phyloP scores from a whole-genome alignment of 1,140 invertebrate species.

The Drosophila guanche region DNA sequence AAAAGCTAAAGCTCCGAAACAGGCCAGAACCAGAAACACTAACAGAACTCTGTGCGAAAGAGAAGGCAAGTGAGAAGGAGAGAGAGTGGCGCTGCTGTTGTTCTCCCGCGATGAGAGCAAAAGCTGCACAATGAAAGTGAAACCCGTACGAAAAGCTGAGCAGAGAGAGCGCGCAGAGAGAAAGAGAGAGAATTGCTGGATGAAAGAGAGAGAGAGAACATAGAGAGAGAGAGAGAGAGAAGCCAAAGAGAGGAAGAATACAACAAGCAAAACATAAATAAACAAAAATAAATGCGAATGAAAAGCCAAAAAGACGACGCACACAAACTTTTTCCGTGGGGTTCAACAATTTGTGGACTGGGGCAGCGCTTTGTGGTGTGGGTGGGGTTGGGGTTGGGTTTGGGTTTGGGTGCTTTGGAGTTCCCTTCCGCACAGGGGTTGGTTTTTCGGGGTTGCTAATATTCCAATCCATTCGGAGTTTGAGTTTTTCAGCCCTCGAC shows the following conservation, averaged over 20 bases:
- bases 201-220: slow-evolving; percentile 17
- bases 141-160: slow-evolving; percentile 53
- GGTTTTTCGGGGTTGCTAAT: slow-evolving; percentile 23
- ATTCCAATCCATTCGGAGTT: neutral
- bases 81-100: slow-evolving; percentile 5
- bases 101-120: slow-evolving; percentile 24
- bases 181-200: slow-evolving; percentile 1
- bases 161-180: slow-evolving; percentile 2
- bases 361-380: slow-evolving; percentile 38
- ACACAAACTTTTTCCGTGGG: slow-evolving; percentile 28
- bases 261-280: slow-evolving; percentile 79
- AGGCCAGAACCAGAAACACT: slow-evolving; percentile 41
- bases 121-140: slow-evolving; percentile 79
- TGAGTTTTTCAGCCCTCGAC: neutral
- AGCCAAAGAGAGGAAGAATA: slow-evolving; percentile 65
- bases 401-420: slow-evolving; percentile 27
- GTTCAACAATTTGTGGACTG: slow-evolving; percentile 57
- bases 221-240: slow-evolving; percentile 23
- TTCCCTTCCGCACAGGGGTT: slow-evolving; percentile 22
- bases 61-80: slow-evolving; percentile 14
- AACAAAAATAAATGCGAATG: slow-evolving; percentile 80
- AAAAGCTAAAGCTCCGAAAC: slow-evolving; percentile 52
- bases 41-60: slow-evolving; percentile 22
- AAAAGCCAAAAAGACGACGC: slow-evolving; percentile 57
- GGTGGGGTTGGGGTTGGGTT: neutral